Evolutionary conservation across 1,140 invertebrate species (phyloP).

Genomic region (Zophobas morio): DNA sequence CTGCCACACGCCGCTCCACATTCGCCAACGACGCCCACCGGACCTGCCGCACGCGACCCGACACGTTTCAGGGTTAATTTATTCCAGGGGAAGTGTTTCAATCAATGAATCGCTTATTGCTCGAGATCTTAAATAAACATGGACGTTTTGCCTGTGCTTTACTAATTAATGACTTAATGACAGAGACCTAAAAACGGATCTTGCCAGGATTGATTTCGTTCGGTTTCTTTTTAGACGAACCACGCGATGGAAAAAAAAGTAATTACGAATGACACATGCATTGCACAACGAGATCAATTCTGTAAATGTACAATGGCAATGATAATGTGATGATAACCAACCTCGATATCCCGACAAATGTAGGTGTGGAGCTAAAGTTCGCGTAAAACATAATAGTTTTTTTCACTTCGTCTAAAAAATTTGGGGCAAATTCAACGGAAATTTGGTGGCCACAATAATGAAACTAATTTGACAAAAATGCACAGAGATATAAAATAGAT

Average conservation of each 20-base stretch:
- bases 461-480: too few relatives aligned
- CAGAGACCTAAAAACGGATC: neutral
- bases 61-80: slow-evolving; percentile 41
- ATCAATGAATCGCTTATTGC: slow-evolving; percentile 24
- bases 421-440: too few relatives aligned
- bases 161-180: neutral
- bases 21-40: slow-evolving; percentile 35
- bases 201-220: neutral
- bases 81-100: slow-evolving; percentile 41
- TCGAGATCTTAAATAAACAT: slow-evolving; percentile 9
- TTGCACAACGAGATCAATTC: slow-evolving; percentile 8
- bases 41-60: slow-evolving; percentile 24
- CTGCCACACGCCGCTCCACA: slow-evolving; percentile 59
- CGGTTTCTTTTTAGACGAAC: neutral
- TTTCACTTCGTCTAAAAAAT: too few relatives aligned
- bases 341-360: neutral
- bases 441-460: too few relatives aligned
- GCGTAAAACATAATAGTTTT: too few relatives aligned
- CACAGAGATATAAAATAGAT: too few relatives aligned
- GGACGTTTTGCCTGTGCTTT: slow-evolving; percentile 5
- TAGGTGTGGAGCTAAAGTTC: neutral
- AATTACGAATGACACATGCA: neutral
- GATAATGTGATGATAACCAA: slow-evolving; percentile 14
- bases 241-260: neutral
- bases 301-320: slow-evolving; percentile 2